Evolutionary conservation across 2,113 vertebrate genomes (phyloP).

Genomic region (Cricetomys ansorgei): DNA sequence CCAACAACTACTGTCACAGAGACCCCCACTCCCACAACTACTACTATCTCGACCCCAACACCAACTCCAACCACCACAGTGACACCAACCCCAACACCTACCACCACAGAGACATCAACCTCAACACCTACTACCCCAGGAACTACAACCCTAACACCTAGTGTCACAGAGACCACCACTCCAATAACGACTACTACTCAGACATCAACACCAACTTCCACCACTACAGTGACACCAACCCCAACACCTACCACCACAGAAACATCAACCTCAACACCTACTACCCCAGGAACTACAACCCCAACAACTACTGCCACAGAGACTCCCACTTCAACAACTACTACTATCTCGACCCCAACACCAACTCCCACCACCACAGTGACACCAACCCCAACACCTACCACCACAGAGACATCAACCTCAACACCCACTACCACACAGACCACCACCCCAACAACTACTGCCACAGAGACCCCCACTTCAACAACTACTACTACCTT

Average conservation of each 20-base stretch:
- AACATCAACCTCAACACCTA: too few relatives aligned
- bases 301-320: neutral
- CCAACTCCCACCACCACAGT: neutral
- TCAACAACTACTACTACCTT: neutral
- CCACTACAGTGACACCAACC: fast-evolving
- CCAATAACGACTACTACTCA: neutral
- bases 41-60: too few relatives aligned
- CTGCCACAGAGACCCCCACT: neutral
- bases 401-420: fast-evolving
- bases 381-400: neutral
- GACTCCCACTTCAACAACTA: neutral
- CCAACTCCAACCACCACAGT: fast-evolving
- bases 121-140: too few relatives aligned
- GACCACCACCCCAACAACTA: fast-evolving
- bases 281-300: neutral
- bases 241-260: neutral
- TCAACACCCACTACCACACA: fast-evolving
- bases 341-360: neutral
- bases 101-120: fast-evolving
- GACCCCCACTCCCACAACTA: fast-evolving
- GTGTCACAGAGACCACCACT: neutral
- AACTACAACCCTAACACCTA: fast-evolving
- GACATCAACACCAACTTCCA: neutral
- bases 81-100: fast-evolving
- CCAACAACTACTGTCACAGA: neutral